These are phyloP conservation scores for Notothenia coriiceps DNA, from an alignment of 2,113 vertebrate species.

Conservation along the genomic window DNA sequence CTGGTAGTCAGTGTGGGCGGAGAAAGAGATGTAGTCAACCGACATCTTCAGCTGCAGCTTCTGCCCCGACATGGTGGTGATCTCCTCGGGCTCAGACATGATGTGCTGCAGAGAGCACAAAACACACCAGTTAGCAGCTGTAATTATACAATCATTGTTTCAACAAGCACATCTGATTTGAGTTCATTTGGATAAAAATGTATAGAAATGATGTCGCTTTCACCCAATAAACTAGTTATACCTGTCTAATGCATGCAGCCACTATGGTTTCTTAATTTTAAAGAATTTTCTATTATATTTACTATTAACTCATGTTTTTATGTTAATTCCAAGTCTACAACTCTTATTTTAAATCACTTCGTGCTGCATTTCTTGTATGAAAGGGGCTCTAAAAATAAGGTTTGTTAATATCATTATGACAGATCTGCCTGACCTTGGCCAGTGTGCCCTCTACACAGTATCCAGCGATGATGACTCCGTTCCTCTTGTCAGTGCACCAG, in stretches of 20 bases:
- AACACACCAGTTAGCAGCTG: not conserved
- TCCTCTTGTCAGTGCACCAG: slow-evolving; percentile 99
- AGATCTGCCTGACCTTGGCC: slow-evolving; percentile 88
- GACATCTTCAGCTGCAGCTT: slow-evolving; percentile 99
- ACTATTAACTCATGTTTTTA: no score
- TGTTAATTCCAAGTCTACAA: no score
- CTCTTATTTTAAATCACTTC: no score
- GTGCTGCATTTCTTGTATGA: no score
- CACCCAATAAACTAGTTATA: not conserved
- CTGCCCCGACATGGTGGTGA: slow-evolving; percentile 98
- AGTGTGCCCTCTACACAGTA: slow-evolving; percentile 98
- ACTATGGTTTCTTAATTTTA: no score
- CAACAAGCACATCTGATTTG: not conserved
- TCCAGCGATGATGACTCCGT: slow-evolving; percentile 97
- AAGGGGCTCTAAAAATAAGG: no score
- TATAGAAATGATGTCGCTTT: not conserved
- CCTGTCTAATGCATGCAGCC: not conserved
- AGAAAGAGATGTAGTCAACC: slow-evolving; percentile 99
- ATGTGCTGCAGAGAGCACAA: slow-evolving; percentile 87
- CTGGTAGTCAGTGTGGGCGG: slow-evolving; percentile 98
- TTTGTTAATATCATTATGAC: no score
- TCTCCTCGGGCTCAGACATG: slow-evolving; percentile 99
- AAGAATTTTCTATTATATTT: no score
- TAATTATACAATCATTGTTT: not conserved
- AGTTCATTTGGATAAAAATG: not conserved